These are phyloP conservation scores for Anguilla rostrata DNA, from an alignment of 2,113 vertebrate genomes.

Conservation along the genomic window DNA sequence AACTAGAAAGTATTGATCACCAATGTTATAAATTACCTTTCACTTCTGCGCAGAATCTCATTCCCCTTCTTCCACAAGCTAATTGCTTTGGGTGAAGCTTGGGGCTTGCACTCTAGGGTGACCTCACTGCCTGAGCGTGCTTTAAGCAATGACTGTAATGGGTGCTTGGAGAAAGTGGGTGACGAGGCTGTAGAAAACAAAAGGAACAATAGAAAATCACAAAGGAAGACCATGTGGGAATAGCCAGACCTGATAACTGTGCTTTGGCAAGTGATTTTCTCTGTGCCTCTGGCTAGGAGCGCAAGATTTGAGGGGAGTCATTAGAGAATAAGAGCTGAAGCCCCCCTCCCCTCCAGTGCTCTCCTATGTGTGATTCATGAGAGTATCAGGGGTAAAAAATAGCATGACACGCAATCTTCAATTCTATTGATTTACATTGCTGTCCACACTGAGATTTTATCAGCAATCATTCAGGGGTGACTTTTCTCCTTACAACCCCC, in stretches of 20 bases:
- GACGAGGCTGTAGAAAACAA: constrained; percentile 76
- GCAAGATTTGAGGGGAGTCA: background rate
- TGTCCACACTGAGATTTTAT: constrained; percentile 40
- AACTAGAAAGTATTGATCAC: constrained; percentile 4
- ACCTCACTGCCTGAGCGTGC: constrained; percentile 84
- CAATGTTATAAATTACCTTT: constrained; percentile 74
- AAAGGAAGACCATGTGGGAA: background rate
- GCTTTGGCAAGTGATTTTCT: constrained; percentile 22
- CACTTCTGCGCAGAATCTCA: constrained; percentile 75
- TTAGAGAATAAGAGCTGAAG: background rate
- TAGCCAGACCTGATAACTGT: constrained; percentile 32
- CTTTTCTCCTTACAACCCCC: constrained; percentile 12
- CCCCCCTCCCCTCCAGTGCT: background rate
- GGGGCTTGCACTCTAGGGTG: constrained; percentile 87
- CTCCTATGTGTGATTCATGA: background rate
- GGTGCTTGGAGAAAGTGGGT: constrained; percentile 85
- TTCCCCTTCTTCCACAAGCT: constrained; percentile 87
- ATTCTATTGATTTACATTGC: background rate
- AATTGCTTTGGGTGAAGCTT: constrained; percentile 84
- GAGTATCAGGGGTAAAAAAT: background rate
- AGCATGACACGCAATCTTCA: background rate
- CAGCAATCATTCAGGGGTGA: constrained; percentile 37
- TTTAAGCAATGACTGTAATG: constrained; percentile 80
- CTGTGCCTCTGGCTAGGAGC: constrained; percentile 17
- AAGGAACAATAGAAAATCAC: background rate